These are phyloP conservation scores for Psettodes erumei DNA, from an alignment of 2,113 vertebrate genomes.

Conservation along the genomic window DNA sequence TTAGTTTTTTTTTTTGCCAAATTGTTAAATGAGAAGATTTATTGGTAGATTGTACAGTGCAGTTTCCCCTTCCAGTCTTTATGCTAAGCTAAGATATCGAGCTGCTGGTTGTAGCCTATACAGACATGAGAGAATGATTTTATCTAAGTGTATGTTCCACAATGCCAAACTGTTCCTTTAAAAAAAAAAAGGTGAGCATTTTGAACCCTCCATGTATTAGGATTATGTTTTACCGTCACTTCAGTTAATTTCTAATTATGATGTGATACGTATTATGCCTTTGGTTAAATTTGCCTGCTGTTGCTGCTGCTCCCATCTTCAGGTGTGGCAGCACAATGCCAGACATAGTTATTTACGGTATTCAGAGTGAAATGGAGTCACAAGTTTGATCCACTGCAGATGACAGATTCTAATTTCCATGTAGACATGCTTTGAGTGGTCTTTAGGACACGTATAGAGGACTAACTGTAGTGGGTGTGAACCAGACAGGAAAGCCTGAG, in stretches of 20 bases:
- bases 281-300: constrained; percentile 12
- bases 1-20: too few relatives aligned
- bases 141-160: too few relatives aligned
- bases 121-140: too few relatives aligned
- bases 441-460: neutral
- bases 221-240: neutral
- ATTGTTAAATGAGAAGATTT: too few relatives aligned
- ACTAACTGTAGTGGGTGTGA: constrained; percentile 26
- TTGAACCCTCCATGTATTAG: neutral
- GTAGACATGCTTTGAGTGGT: neutral
- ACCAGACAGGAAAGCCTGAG: constrained; percentile 28
- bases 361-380: constrained; percentile 12
- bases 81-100: too few relatives aligned
- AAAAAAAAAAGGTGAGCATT: neutral
- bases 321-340: constrained; percentile 1
- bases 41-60: too few relatives aligned
- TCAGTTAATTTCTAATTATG: neutral
- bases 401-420: neutral
- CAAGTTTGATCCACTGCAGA: constrained; percentile 8
- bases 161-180: neutral
- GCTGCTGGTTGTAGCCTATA: too few relatives aligned
- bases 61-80: too few relatives aligned
- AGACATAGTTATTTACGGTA: constrained; percentile 21
- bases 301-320: constrained; percentile 15
- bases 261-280: neutral